Evolutionary conservation across 2,888 invertebrate genomes (phyloP).

Genomic region (Cheilosia vulpina): DNA sequence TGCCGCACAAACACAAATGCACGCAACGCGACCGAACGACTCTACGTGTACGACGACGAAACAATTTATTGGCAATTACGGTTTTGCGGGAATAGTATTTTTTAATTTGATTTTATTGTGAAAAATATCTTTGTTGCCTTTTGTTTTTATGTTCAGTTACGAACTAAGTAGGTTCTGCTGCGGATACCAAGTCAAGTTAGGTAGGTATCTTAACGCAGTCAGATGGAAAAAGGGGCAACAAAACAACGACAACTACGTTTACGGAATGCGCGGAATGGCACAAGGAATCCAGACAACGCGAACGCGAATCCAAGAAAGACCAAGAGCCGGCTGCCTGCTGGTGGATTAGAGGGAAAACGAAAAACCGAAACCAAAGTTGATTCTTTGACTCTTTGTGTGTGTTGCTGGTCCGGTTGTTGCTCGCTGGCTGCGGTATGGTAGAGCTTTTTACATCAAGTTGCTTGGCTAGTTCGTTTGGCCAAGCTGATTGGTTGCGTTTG

Average conservation of each 20-base stretch:
- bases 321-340: conserved; percentile 60
- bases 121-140: conserved; percentile 64
- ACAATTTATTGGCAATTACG: conserved; percentile 75
- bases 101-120: conserved; percentile 75
- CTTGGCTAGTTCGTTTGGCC: conserved; percentile 55
- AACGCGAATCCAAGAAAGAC: conserved; percentile 47
- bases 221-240: conserved; percentile 64
- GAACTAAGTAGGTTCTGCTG: conserved; percentile 31
- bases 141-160: conserved; percentile 35
- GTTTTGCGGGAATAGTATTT: conserved; percentile 64
- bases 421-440: neutral
- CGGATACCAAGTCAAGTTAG: conserved; percentile 6
- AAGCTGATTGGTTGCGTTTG: conserved; percentile 59
- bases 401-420: conserved; percentile 50
- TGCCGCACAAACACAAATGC: neutral
- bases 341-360: conserved; percentile 37
- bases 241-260: conserved; percentile 43
- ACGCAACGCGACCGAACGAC: conserved; percentile 26
- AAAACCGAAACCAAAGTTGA: conserved; percentile 12
- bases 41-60: conserved; percentile 53
- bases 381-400: conserved; percentile 44
- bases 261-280: conserved; percentile 97
- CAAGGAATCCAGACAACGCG: conserved; percentile 99
- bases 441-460: conserved; percentile 65
- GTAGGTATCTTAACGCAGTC: conserved; percentile 33